Percentiles rank a stretch among this genome's conserved stretches.
Conservation (phyloP, 2,888 invertebrate genomes). For the Neoscelio sp. region DNA sequence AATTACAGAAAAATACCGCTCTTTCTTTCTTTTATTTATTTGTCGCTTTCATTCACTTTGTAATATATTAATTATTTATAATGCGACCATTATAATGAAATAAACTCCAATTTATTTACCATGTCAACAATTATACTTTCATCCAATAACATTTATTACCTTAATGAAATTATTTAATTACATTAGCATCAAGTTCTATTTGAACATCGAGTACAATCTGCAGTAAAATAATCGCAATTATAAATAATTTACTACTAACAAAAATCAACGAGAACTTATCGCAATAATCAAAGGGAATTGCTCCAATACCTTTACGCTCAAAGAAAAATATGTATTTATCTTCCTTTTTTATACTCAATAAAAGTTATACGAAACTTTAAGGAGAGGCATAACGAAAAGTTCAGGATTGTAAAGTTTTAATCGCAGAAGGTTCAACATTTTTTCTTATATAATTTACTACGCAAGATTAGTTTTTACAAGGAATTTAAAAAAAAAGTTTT, state of each 20-base stretch:
- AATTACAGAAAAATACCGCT: no score
- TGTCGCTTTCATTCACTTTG: no score
- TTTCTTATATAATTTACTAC: constrained; percentile 36
- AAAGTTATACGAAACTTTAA: constrained; percentile 22
- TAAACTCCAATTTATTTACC: no score
- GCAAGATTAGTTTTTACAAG: constrained; percentile 28
- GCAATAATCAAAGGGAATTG: neutral
- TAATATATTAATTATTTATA: no score
- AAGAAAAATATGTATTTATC: constrained; percentile 29
- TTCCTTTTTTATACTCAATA: constrained; percentile 22
- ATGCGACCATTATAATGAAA: no score
- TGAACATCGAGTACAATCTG: no score
- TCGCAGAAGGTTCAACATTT: constrained; percentile 34
- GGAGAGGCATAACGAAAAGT: constrained; percentile 19
- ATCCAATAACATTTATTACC: neutral
- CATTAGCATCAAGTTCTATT: neutral
- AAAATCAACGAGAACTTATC: neutral
- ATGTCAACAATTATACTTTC: neutral
- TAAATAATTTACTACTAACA: neutral
- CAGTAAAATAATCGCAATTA: no score
- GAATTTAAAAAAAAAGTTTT: constrained; percentile 22
- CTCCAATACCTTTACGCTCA: neutral
- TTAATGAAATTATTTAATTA: neutral
- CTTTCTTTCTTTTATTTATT: no score
- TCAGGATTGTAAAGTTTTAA: constrained; percentile 38